Conservation (phyloP, 2,888 invertebrate genomes). For the Agapostemon virescens region DNA sequence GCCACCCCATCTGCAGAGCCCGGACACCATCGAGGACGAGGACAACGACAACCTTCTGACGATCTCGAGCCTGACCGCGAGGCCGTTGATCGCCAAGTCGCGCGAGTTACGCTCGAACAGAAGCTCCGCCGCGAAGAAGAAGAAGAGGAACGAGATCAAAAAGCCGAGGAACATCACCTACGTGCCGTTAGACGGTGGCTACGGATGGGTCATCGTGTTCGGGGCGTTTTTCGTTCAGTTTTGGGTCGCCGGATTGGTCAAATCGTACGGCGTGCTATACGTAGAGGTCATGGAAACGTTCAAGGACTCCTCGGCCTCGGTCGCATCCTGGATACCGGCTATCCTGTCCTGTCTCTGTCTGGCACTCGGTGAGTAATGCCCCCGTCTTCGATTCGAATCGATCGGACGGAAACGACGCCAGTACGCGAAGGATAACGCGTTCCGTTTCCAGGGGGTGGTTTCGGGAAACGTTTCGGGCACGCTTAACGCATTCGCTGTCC, state of each 20-base stretch:
- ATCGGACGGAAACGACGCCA: constrained; percentile 3
- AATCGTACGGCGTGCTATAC: constrained; percentile 90
- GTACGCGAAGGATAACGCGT: background rate
- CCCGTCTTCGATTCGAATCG: background rate
- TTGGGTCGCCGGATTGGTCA: constrained; percentile 90
- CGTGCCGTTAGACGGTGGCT: constrained; percentile 87
- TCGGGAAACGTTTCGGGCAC: background rate
- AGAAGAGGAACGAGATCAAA: constrained; percentile 50
- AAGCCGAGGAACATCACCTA: constrained; percentile 68
- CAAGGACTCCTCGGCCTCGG: constrained; percentile 87
- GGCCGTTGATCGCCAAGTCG: constrained; percentile 87
- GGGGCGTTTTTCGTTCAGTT: constrained; percentile 91
- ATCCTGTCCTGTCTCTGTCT: constrained; percentile 88
- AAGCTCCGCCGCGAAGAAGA: constrained; percentile 55
- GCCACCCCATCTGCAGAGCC: constrained; percentile 79
- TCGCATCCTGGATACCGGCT: constrained; percentile 91
- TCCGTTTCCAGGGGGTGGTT: background rate
- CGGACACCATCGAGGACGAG: constrained; percentile 82
- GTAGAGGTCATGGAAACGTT: constrained; percentile 91
- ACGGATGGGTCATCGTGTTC: constrained; percentile 89
- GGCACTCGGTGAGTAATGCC: constrained; percentile 84
- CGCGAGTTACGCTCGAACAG: constrained; percentile 82
- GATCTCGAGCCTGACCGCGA: constrained; percentile 87
- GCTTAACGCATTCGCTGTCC: constrained; percentile 4
- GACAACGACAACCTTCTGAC: constrained; percentile 88